These are phyloP conservation scores for Pemphredon lugubris DNA, from an alignment of 2,888 invertebrate species.

Conservation along the genomic window DNA sequence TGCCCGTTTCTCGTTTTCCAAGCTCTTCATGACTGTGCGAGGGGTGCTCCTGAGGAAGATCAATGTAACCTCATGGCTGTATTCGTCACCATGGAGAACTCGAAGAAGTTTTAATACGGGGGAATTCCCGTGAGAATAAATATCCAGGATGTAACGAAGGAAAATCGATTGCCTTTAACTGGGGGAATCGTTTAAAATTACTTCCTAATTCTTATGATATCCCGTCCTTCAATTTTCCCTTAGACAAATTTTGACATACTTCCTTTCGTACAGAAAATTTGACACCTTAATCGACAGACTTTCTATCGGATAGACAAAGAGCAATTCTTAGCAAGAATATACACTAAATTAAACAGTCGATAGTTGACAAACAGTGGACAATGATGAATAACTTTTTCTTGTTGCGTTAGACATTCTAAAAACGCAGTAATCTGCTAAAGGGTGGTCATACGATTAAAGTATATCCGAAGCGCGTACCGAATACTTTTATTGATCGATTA, in stretches of 20 bases:
- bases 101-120: constrained; percentile 22
- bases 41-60: constrained; percentile 32
- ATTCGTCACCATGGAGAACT: constrained; percentile 63
- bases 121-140: constrained; percentile 15
- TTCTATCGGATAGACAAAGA: too few species aligned
- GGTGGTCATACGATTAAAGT: neutral
- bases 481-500: too few species aligned
- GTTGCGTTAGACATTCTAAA: too few species aligned
- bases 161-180: constrained; percentile 18
- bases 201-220: neutral
- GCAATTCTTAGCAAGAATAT: too few species aligned
- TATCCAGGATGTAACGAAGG: neutral
- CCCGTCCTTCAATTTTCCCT: neutral
- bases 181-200: neutral
- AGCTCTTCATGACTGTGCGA: neutral
- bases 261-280: too few species aligned
- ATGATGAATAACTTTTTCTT: too few species aligned
- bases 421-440: too few species aligned
- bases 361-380: too few species aligned
- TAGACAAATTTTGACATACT: too few species aligned
- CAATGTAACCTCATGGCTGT: constrained; percentile 52
- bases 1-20: neutral
- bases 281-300: too few species aligned
- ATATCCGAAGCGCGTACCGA: too few species aligned
- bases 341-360: too few species aligned